A percentile compares a stretch with the other conserved stretches of the same genome.
Conservation (phyloP, 2,797 vertebrate species). For the Takifugu rubripes region DNA sequence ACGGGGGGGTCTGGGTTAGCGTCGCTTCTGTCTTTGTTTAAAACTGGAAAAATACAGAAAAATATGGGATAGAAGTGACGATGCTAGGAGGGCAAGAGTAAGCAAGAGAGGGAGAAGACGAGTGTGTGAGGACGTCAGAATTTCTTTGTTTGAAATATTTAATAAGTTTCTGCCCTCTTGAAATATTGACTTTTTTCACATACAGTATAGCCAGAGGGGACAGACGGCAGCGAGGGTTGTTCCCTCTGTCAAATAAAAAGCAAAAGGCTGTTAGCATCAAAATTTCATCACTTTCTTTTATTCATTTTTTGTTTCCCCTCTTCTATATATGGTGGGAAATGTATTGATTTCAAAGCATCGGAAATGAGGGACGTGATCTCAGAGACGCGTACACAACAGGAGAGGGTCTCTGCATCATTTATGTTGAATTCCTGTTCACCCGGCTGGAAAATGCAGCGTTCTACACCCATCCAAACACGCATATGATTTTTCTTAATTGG, state of each 20-base stretch:
- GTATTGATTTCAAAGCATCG: conserved; percentile 9
- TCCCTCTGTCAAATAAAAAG: conserved; percentile 64
- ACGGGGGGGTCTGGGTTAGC: not conserved
- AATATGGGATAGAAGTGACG: not conserved
- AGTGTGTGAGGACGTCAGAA: conserved; percentile 44
- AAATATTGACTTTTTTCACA: conserved; percentile 71
- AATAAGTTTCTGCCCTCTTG: conserved; percentile 61
- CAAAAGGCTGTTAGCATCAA: conserved; percentile 74
- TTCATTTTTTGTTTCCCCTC: conserved; percentile 40
- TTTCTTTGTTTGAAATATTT: conserved; percentile 76
- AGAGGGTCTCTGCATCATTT: not conserved
- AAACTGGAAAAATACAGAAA: not conserved
- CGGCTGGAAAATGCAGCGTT: too few species aligned
- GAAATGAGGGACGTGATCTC: conserved; percentile 30
- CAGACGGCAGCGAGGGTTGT: conserved; percentile 45
- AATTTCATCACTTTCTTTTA: conserved; percentile 62
- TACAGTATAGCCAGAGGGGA: conserved; percentile 43
- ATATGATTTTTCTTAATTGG: too few species aligned
- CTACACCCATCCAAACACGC: too few species aligned
- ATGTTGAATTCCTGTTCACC: not conserved
- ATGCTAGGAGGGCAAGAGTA: not conserved
- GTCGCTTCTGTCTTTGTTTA: not conserved
- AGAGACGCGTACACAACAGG: too few species aligned
- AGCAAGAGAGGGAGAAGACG: conserved; percentile 8
- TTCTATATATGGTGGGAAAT: not conserved